Percentiles rank a stretch among this genome's conserved stretches.
Evolutionary conservation across 2,113 vertebrate genomes (phyloP).

Genomic region (Pimephales promelas): DNA sequence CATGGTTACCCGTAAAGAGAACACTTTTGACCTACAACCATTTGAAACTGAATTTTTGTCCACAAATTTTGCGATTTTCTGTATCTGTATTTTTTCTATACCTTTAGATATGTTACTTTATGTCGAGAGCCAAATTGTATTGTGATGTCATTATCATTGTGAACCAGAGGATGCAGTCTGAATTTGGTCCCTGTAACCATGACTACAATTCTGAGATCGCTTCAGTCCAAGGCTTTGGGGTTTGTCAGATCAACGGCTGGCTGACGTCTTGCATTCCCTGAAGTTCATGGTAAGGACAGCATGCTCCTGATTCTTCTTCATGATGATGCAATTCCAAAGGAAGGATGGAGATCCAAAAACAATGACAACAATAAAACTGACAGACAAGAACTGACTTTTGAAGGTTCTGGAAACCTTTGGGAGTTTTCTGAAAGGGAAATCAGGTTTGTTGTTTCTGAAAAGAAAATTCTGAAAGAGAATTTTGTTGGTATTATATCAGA

Average conservation of each 20-base stretch:
- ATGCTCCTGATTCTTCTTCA: not conserved
- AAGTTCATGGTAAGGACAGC: not conserved
- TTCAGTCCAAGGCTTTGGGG: not conserved
- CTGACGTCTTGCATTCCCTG: not conserved
- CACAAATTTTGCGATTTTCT: not conserved
- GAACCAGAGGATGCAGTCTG: not conserved
- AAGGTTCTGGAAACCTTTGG: not conserved
- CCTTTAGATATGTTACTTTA: not conserved
- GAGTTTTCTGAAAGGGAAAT: not conserved
- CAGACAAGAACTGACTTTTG: not conserved
- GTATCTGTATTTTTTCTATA: not conserved
- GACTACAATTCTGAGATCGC: not conserved
- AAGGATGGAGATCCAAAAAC: not conserved
- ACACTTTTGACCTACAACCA: not conserved
- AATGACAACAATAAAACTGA: not conserved
- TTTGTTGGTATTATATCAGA: not conserved
- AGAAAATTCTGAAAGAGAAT: not conserved
- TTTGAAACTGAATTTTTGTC: not conserved
- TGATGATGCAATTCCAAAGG: not conserved
- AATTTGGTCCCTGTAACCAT: slow-evolving; percentile 8
- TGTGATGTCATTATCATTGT: not conserved
- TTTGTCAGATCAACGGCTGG: not conserved
- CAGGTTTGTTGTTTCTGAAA: not conserved
- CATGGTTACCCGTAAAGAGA: slow-evolving; percentile 14
- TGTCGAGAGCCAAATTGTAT: not conserved